Conservation (phyloP, 2,888 invertebrate species). For the Parasteatoda lunata region DNA sequence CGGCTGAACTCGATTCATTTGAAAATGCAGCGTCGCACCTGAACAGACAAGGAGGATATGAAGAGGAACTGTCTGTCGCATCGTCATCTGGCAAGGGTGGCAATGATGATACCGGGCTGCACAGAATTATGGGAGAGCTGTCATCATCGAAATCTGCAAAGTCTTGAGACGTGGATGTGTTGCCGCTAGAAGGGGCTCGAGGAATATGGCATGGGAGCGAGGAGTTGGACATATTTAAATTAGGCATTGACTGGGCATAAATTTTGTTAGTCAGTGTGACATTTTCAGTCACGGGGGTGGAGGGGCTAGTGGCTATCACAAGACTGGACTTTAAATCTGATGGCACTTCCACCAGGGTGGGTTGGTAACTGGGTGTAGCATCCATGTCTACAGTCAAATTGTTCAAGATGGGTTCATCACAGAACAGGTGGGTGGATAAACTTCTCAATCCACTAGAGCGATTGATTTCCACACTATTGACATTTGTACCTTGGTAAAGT, state of each 20-base stretch:
- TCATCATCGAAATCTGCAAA: conserved; percentile 70
- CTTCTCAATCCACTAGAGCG: conserved; percentile 34
- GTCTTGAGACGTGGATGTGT: conserved; percentile 70
- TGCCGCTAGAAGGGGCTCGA: conserved; percentile 69
- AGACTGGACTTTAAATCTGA: conserved; percentile 67
- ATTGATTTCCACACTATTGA: conserved; percentile 13
- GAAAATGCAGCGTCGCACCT: conserved; percentile 34
- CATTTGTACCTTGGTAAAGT: conserved; percentile 17
- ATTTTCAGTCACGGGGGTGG: conserved; percentile 62
- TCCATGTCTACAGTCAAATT: conserved; percentile 42
- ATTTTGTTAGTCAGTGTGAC: conserved; percentile 41
- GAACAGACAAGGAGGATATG: conserved; percentile 35
- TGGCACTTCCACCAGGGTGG: conserved; percentile 67
- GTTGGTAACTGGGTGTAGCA: conserved; percentile 50
- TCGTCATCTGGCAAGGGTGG: conserved; percentile 57
- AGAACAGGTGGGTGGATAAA: conserved; percentile 45
- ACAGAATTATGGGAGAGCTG: conserved; percentile 54
- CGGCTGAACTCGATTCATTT: conserved; percentile 36
- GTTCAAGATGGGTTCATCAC: conserved; percentile 30
- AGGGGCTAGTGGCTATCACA: conserved; percentile 65
- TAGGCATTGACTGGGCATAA: conserved; percentile 70
- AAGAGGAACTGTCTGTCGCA: conserved; percentile 51
- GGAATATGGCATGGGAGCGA: conserved; percentile 39
- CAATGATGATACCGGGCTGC: conserved; percentile 57
- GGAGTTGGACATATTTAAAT: conserved; percentile 64